phyloP scores from a whole-genome alignment of 2,113 vertebrate genomes.

The Lipophrys pholis region DNA sequence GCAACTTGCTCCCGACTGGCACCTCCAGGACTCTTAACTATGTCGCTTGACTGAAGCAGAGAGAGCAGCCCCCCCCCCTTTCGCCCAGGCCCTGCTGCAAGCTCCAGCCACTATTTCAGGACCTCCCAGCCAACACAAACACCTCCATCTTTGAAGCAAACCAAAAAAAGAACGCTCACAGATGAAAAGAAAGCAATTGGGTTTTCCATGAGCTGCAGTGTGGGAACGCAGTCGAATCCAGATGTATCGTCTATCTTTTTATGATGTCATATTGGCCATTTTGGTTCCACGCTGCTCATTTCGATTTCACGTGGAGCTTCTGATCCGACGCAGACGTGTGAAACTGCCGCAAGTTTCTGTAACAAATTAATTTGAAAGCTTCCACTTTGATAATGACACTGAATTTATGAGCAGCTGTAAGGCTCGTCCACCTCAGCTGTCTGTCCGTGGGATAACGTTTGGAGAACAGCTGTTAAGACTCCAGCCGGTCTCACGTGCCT shows the following conservation, averaged over 20 bases:
- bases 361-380: slow-evolving; percentile 43
- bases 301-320: slow-evolving; percentile 49
- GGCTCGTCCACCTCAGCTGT: slow-evolving; percentile 14
- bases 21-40: slow-evolving; percentile 56
- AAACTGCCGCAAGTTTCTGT: slow-evolving; percentile 12
- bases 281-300: slow-evolving; percentile 34
- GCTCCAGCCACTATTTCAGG: slow-evolving; percentile 25
- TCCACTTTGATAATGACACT: slow-evolving; percentile 32
- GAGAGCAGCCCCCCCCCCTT: slow-evolving; percentile 12
- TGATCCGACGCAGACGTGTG: slow-evolving; percentile 25
- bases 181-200: slow-evolving; percentile 40
- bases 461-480: slow-evolving; percentile 64
- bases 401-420: slow-evolving; percentile 42
- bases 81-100: slow-evolving; percentile 17
- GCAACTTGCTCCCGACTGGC: slow-evolving; percentile 55
- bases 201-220: slow-evolving; percentile 46
- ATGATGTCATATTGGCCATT: slow-evolving; percentile 30
- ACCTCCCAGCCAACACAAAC: slow-evolving; percentile 70
- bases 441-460: slow-evolving; percentile 19
- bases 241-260: slow-evolving; percentile 37
- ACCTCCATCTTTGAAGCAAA: slow-evolving; percentile 42
- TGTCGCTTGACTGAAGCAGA: slow-evolving; percentile 43
- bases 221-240: slow-evolving; percentile 46
- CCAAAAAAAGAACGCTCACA: slow-evolving; percentile 46
- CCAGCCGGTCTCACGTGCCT: slow-evolving; percentile 29